A percentile compares a stretch with the other conserved stretches of the same genome.
These are phyloP conservation scores for Galeruca laticollis DNA, from an alignment of 2,888 invertebrate genomes.

Conservation along the genomic window DNA sequence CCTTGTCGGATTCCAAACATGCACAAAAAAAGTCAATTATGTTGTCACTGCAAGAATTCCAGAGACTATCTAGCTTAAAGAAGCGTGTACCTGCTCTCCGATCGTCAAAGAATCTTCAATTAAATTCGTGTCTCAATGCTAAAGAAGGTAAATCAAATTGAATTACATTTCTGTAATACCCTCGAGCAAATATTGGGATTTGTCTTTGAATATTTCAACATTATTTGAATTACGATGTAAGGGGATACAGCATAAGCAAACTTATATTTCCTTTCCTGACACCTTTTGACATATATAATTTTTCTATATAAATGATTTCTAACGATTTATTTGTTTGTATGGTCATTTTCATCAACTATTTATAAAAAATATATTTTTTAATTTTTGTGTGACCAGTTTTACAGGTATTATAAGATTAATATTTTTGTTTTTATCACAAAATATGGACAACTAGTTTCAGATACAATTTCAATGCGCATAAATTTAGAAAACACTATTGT, in stretches of 20 bases:
- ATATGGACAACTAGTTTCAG: too few species aligned
- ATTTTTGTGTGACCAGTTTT: too few species aligned
- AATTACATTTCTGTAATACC: slow-evolving; percentile 13
- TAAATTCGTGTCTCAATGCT: slow-evolving; percentile 17
- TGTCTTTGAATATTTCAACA: not conserved
- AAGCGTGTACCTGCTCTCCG: slow-evolving; percentile 13
- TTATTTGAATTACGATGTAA: not conserved
- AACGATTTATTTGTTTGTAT: too few species aligned
- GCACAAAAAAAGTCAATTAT: slow-evolving; percentile 30
- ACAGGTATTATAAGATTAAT: too few species aligned
- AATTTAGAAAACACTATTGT: not conserved
- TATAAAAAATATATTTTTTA: too few species aligned
- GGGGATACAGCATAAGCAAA: not conserved
- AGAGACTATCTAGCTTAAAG: slow-evolving; percentile 10
- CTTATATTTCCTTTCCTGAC: too few species aligned
- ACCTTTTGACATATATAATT: too few species aligned
- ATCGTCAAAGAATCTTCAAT: slow-evolving; percentile 29
- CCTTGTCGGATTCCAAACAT: slow-evolving; percentile 13
- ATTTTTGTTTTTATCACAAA: too few species aligned
- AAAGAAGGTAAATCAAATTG: slow-evolving; percentile 22
- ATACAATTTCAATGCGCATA: too few species aligned
- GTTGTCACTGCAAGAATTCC: slow-evolving; percentile 25
- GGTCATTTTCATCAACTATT: too few species aligned
- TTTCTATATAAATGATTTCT: too few species aligned
- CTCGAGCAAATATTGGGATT: not conserved